Base-by-base conservation (phyloP, 1,140 invertebrate genomes). In the Atta texana region DNA sequence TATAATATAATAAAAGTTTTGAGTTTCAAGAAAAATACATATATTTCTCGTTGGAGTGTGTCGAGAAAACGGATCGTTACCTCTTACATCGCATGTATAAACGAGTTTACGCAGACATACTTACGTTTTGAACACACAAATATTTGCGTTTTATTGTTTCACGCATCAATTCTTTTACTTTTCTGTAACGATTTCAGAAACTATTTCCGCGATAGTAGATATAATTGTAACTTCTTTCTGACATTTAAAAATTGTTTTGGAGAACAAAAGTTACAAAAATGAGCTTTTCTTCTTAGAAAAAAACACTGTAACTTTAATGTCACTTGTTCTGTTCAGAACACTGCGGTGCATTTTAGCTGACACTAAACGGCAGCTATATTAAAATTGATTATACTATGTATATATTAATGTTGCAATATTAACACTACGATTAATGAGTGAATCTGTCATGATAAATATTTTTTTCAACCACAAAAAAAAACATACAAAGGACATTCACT, bases 1-100 rank as follows among this genome's bases (percentile, higher is more conserved):
- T 31, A 31, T 31, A 5, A 31, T 31, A 31, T 31, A 31, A 31
- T 12, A 39, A 6, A 28, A 34, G 21, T n/a, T 64, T 49, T 53
- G 16, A 69, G 28, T 81, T 57, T 57, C 7, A 24, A 71, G 18
- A 7, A 51, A 44, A 34, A 39, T n/a, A 7, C 21, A 12, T 39
- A 31, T 24, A 55, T 44, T 71, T 81, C 21, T 12, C 12, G 64
- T 39, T 81, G 53, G 39, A 71, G 51, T 57, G 51, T 34, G 34
- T 10, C 34, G 66, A 71, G 53, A 44, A 81, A 71, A 71, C 21
- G n/a, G 49, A 69, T 81, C 77, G 21, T 57, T 81, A 55, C 55
- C 31, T 39, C 49, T 71, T 21, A 39, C 34, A 39, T 80, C 44
- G 49, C 28, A 66, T 1, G n/a, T 53, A 53, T 53, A 53, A 80